Base-by-base conservation (phyloP, 2,797 vertebrate species). In the Kryptopterus vitreolus region DNA sequence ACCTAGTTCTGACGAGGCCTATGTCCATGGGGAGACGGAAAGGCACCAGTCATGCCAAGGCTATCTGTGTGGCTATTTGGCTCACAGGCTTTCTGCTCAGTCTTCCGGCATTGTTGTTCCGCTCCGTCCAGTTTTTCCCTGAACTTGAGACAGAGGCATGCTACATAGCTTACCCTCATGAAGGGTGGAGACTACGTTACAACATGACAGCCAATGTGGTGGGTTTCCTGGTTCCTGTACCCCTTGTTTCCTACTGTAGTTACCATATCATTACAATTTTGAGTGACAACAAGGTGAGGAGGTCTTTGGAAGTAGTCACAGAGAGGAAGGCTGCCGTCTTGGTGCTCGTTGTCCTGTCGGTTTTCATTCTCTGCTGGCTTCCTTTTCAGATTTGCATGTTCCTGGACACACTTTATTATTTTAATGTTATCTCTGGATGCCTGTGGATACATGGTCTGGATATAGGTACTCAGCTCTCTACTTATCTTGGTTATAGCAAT, bases 311-410 rank as follows among this genome's bases (percentile, higher is more conserved):
- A 20, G 83, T 90, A 1, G 91, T 88, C 31, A 92, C 85, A 0
- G 95, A 97, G 85, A 91, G 87, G 69, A 96, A 83, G 90, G 96
- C 95, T 12, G 92, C 94, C 0, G 1, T 86, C 38, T 87, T 97
- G 55, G 88, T 97, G 8, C 91, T 96, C 18, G 78, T 90, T 0
- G 94, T 97, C 65, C 89, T 96, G 20, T 86, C 92, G 48, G 89
- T 94, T 0, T 97, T 96, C 4, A 10, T 96, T 0, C 0, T 94
- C 79, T 96, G 94, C 87, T 96, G 95, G 95, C 89, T 96, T 62
- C 96, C 95, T 0, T 96, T 95, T 90, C 96, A 96, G 86, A 57
- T 96, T 76, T 90, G 88, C 62, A 93, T 94, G 0, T 81, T 97
- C 68, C 85, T 96, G 0, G 94, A 96, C 81, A 95, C 93, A 0